phyloP scores from a whole-genome alignment of 2,113 vertebrate genomes.

The Asarcornis scutulata region DNA sequence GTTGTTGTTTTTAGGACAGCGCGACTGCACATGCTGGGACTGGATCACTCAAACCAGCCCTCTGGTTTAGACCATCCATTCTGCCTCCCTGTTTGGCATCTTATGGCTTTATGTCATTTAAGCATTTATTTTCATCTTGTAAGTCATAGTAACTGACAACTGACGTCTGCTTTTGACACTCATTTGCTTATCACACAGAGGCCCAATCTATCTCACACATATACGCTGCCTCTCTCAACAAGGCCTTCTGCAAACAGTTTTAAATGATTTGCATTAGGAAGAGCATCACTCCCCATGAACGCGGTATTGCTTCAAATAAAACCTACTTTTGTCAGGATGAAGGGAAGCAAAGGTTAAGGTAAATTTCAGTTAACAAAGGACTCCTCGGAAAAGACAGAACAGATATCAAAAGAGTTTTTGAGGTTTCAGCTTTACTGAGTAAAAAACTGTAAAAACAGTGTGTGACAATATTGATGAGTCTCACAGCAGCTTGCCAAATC shows the following conservation, averaged over 20 bases:
- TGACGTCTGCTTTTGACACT: neutral
- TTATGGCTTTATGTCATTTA: neutral
- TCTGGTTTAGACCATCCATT: neutral
- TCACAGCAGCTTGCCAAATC: neutral
- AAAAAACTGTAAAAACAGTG: neutral
- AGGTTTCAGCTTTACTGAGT: neutral
- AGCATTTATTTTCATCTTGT: neutral
- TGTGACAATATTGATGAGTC: neutral
- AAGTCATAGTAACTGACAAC: neutral
- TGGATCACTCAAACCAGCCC: neutral
- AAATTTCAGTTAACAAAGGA: neutral
- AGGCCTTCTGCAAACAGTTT: neutral
- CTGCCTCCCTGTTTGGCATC: neutral
- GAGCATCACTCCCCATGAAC: neutral
- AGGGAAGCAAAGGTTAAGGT: neutral
- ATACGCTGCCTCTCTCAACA: neutral
- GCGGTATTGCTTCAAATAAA: neutral
- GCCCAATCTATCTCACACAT: neutral
- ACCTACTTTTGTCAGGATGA: neutral
- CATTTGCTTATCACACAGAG: neutral
- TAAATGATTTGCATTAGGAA: neutral
- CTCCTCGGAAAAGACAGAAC: neutral
- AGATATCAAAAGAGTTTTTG: neutral
- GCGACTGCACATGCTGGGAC: neutral
- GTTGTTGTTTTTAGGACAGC: neutral